Percentiles rank a stretch among this genome's conserved stretches.
phyloP scores from a whole-genome alignment of 2,113 vertebrate species.

The Carassius carassius region DNA sequence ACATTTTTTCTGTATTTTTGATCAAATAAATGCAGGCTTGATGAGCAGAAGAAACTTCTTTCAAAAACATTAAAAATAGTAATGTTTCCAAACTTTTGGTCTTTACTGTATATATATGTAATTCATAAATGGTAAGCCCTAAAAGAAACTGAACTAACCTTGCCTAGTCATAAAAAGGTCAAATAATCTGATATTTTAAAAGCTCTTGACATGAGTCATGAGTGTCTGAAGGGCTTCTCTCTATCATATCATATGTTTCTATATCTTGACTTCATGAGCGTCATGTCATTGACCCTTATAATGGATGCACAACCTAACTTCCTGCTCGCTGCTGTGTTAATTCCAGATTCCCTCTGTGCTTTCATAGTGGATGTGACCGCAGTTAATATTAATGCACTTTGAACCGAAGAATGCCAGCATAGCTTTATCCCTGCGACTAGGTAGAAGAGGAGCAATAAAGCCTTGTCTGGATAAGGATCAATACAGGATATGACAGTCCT shows the following conservation, averaged over 20 bases:
- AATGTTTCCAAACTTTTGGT: too few species aligned
- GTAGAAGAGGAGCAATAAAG: slow-evolving; percentile 72
- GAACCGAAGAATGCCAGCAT: slow-evolving; percentile 73
- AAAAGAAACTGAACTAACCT: not conserved
- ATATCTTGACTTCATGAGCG: not conserved
- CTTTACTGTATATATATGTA: too few species aligned
- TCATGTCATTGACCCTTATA: not conserved
- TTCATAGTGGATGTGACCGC: slow-evolving; percentile 70
- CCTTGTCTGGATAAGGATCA: slow-evolving; percentile 70
- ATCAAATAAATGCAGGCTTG: too few species aligned
- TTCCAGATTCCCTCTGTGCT: slow-evolving; percentile 59
- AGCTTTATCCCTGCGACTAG: slow-evolving; percentile 64
- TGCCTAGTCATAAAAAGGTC: not conserved
- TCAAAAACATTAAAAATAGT: too few species aligned
- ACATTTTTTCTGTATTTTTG: too few species aligned
- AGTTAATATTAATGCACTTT: slow-evolving; percentile 80
- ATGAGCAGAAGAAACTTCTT: too few species aligned
- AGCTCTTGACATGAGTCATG: not conserved
- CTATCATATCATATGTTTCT: not conserved
- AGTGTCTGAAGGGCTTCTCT: not conserved
- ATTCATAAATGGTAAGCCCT: not conserved
- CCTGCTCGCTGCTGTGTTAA: not conserved
- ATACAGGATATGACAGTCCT: slow-evolving; percentile 78
- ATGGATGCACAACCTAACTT: slow-evolving; percentile 7
- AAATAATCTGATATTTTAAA: not conserved